Evolutionary conservation across 2,888 invertebrate species (phyloP).

Genomic region (Tiphia femorata): DNA sequence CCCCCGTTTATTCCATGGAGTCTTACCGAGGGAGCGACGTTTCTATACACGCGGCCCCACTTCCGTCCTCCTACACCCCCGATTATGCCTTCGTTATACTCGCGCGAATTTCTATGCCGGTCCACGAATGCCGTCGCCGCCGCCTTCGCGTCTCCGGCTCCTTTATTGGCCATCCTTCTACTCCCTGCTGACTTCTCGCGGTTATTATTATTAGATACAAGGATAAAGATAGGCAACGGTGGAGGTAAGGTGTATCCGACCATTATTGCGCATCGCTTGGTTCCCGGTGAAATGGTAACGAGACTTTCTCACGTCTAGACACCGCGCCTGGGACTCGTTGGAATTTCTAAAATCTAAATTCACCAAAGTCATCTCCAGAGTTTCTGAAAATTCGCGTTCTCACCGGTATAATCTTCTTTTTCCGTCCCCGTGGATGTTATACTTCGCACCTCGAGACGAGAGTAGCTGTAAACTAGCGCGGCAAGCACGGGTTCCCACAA

Average conservation of each 20-base stretch:
- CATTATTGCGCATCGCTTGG: too few relatives aligned
- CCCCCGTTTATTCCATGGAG: constrained; percentile 1
- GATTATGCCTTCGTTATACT: constrained; percentile 34
- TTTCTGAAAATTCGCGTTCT: too few relatives aligned
- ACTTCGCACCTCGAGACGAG: too few relatives aligned
- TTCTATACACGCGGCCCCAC: constrained; percentile 3
- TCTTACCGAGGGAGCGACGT: constrained; percentile 24
- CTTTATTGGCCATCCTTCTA: constrained; percentile 26
- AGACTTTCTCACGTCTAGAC: too few relatives aligned
- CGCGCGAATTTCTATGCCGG: constrained; percentile 1
- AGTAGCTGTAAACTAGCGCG: too few relatives aligned
- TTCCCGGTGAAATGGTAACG: too few relatives aligned
- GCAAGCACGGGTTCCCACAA: too few relatives aligned
- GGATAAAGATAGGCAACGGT: constrained; percentile 34
- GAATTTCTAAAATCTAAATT: too few relatives aligned
- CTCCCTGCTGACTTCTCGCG: constrained; percentile 14
- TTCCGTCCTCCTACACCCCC: constrained; percentile 1
- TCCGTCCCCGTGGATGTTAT: too few relatives aligned
- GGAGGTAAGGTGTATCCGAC: constrained; percentile 7
- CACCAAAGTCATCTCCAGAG: too few relatives aligned
- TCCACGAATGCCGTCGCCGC: neutral
- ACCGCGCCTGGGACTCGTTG: too few relatives aligned
- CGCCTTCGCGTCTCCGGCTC: constrained; percentile 12
- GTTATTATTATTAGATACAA: constrained; percentile 34
- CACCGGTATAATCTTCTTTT: too few relatives aligned